Percentiles rank a stretch among this genome's conserved stretches.
These are phyloP conservation scores for Cremastinae sp. DNA, from an alignment of 2,888 invertebrate genomes.

Conservation along the genomic window DNA sequence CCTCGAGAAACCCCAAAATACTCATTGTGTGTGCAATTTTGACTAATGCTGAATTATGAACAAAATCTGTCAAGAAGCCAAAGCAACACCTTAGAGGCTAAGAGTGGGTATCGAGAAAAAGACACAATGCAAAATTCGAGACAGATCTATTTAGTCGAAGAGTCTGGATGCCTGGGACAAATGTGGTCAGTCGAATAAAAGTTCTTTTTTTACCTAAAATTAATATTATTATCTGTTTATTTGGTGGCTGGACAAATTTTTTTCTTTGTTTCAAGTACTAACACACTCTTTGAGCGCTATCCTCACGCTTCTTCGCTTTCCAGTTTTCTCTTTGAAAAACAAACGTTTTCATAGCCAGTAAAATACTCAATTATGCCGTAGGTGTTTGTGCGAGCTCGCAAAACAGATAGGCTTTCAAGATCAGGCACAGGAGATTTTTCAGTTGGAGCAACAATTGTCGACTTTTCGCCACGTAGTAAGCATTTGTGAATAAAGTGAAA, in stretches of 20 bases:
- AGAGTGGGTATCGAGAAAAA: slow-evolving; percentile 74
- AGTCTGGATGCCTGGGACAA: slow-evolving; percentile 76
- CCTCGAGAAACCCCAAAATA: slow-evolving; percentile 19
- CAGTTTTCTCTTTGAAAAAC: neutral
- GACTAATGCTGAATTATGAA: slow-evolving; percentile 54
- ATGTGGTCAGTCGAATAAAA: slow-evolving; percentile 76
- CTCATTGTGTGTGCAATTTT: slow-evolving; percentile 28
- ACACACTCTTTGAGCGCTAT: slow-evolving; percentile 1
- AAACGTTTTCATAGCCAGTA: no score
- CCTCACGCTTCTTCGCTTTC: slow-evolving; percentile 2
- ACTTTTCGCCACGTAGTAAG: slow-evolving; percentile 95
- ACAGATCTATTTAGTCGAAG: slow-evolving; percentile 76
- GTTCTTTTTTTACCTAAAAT: slow-evolving; percentile 38
- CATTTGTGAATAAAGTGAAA: slow-evolving; percentile 46
- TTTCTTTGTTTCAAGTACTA: slow-evolving; percentile 3
- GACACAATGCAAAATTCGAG: slow-evolving; percentile 75
- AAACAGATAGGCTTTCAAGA: slow-evolving; percentile 97
- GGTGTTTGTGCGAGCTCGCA: slow-evolving; percentile 96
- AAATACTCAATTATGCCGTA: slow-evolving; percentile 37
- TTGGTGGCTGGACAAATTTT: slow-evolving; percentile 43
- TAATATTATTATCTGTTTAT: slow-evolving; percentile 33
- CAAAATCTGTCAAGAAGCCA: slow-evolving; percentile 70
- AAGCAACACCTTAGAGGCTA: slow-evolving; percentile 73
- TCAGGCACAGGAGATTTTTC: slow-evolving; percentile 91
- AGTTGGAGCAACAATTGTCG: slow-evolving; percentile 92